These are phyloP conservation scores for Patella caerulea DNA, from an alignment of 2,888 invertebrate species.

Conservation along the genomic window DNA sequence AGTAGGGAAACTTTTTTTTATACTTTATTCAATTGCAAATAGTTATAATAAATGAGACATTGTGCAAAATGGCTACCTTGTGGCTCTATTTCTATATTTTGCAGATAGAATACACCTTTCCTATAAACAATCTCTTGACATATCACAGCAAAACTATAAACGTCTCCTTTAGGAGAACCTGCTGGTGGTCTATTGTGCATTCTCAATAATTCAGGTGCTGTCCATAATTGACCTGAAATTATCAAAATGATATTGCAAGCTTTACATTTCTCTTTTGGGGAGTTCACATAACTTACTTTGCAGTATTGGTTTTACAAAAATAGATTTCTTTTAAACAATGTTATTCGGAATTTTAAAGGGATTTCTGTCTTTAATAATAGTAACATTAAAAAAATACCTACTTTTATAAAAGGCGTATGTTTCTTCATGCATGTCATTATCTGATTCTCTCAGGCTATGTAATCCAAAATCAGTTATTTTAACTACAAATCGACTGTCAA, in stretches of 20 bases:
- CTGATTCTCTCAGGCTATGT: conserved; percentile 78
- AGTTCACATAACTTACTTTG: too few species aligned
- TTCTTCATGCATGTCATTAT: conserved; percentile 50
- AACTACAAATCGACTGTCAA: conserved; percentile 95
- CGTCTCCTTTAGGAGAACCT: conserved; percentile 72
- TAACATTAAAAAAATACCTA: conserved; percentile 37
- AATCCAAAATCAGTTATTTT: conserved; percentile 98
- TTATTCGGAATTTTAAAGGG: too few species aligned
- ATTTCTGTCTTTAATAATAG: too few species aligned
- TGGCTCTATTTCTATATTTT: conserved; percentile 55
- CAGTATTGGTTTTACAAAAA: too few species aligned
- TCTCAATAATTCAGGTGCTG: conserved; percentile 69
- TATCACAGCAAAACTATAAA: conserved; percentile 92
- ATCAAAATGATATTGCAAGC: too few species aligned
- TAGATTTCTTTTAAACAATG: too few species aligned
- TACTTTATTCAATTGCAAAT: too few species aligned
- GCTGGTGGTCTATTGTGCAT: conserved; percentile 68
- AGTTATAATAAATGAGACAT: too few species aligned
- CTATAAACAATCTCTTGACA: conserved; percentile 86
- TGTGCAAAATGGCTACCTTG: conserved; percentile 41
- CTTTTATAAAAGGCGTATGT: conserved; percentile 66
- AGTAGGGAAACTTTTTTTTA: too few species aligned
- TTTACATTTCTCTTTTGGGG: too few species aligned
- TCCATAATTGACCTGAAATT: conserved; percentile 50
- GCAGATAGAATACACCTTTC: conserved; percentile 66